phyloP scores from a whole-genome alignment of 2,888 invertebrate species.

The Hemicrepidius hirtus region DNA sequence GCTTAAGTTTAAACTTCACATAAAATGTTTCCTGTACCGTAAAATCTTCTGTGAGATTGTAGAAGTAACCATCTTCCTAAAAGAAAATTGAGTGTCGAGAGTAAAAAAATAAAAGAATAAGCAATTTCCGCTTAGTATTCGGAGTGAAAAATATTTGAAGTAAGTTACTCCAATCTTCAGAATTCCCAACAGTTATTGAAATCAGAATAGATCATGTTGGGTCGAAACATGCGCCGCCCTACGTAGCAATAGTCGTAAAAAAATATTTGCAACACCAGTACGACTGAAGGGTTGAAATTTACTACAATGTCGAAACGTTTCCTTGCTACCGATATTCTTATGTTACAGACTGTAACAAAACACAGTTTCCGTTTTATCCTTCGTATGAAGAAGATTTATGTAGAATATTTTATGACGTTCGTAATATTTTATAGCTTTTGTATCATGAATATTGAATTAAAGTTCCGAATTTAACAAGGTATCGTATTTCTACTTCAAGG shows the following conservation, averaged over 20 bases:
- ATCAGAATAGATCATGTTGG: slow-evolving; percentile 22
- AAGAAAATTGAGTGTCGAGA: slow-evolving; percentile 47
- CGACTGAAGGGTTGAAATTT: slow-evolving; percentile 46
- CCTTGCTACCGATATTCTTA: slow-evolving; percentile 44
- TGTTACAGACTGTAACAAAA: slow-evolving; percentile 43
- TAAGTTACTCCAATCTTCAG: slow-evolving; percentile 24
- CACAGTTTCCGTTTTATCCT: slow-evolving; percentile 41
- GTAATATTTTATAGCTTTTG: slow-evolving; percentile 47
- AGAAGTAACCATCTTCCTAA: slow-evolving; percentile 39
- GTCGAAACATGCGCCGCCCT: slow-evolving; percentile 25
- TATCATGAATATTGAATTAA: slow-evolving; percentile 51
- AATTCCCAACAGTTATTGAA: slow-evolving; percentile 39
- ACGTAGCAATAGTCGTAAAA: slow-evolving; percentile 36
- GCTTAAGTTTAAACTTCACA: slow-evolving; percentile 51
- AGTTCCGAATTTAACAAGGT: slow-evolving; percentile 32
- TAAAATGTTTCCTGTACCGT: slow-evolving; percentile 49
- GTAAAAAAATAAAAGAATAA: slow-evolving; percentile 44
- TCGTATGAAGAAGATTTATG: slow-evolving; percentile 49
- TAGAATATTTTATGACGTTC: slow-evolving; percentile 40
- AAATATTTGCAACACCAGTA: slow-evolving; percentile 37
- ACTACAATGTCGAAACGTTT: slow-evolving; percentile 43
- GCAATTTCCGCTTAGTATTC: slow-evolving; percentile 35
- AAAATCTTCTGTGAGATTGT: slow-evolving; percentile 49
- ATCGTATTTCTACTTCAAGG: neutral
- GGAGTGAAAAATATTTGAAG: slow-evolving; percentile 40